Base-by-base conservation (phyloP, 2,888 invertebrate species). In the Perdita meconis region DNA sequence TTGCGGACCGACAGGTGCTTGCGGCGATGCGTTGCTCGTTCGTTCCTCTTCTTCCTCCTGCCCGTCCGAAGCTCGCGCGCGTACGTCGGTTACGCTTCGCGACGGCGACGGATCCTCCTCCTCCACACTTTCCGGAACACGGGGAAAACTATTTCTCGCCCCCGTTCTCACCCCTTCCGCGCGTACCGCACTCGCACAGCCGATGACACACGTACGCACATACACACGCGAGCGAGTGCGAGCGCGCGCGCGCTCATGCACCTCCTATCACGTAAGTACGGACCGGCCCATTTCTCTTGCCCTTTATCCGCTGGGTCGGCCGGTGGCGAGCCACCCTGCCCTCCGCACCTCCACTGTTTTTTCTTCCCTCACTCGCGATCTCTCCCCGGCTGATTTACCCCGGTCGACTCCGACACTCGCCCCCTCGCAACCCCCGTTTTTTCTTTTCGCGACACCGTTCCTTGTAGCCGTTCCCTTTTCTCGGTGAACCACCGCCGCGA, bases 221-320 rank as follows among this genome's bases (percentile, higher is more conserved):
- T 78, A 83, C 74, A 74, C 80, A 76, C 80, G 71, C 78, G 80
- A 40, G 72, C 59, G 78, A 73, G 84, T 60, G 80, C 77, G 81
- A 81, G 85, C 83, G 85, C 85, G 83, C 85, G 83, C 84, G 81
- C 86, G 81, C 83, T 83, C 83, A 74, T 84, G 79, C 86, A 83
- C 85, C 87, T 86, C 81, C 80, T 88, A 88, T 88, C 88, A 88
- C 87, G 87, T 88, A 85, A 87, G 82, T 81, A 74, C 82, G 85
- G 82, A 78, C 80, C 86, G 86, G 83, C 87, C 87, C 86, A 85
- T 86, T 87, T 87, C 77, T 80, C 77, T 84, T 80, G 82, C 80
- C 83, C 83, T 85, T 85, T 82, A 83, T 78, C 75, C 80, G n/a
- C n/a, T 70, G 60, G 67, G 63, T 63, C 38, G 80, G 68, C 78